Evolutionary conservation across 2,888 invertebrate genomes (phyloP).

Genomic region (Rutpela maculata): DNA sequence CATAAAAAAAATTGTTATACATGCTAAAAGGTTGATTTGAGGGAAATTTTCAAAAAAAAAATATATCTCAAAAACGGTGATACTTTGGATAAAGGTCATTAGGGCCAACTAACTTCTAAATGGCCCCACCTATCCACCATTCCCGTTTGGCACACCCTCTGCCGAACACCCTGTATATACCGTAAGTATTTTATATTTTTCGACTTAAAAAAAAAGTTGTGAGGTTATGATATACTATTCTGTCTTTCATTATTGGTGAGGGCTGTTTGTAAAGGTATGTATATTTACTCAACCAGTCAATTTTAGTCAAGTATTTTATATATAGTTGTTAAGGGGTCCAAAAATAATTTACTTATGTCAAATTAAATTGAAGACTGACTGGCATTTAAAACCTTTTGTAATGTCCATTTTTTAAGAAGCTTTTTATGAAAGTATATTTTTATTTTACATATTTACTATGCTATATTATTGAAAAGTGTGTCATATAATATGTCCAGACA

Average conservation of each 20-base stretch:
- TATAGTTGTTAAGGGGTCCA: slow-evolving; percentile 21
- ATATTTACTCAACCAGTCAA: slow-evolving; percentile 34
- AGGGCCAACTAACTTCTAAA: no score
- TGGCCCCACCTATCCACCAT: no score
- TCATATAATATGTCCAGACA: slow-evolving; percentile 9
- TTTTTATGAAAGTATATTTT: slow-evolving; percentile 27
- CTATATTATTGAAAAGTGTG: slow-evolving; percentile 18
- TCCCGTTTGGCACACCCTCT: no score
- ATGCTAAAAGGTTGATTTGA: no score
- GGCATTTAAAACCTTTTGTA: slow-evolving; percentile 27
- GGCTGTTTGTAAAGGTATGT: slow-evolving; percentile 3
- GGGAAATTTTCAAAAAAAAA: no score
- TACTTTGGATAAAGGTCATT: no score
- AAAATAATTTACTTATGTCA: slow-evolving; percentile 34
- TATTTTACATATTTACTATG: slow-evolving; percentile 18
- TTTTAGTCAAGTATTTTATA: slow-evolving; percentile 27
- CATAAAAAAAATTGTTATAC: no score
- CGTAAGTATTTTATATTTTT: no score
- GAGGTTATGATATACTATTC: neutral
- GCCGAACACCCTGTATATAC: no score
- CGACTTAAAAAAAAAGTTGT: no score
- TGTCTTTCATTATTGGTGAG: neutral
- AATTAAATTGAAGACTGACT: slow-evolving; percentile 37
- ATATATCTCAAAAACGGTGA: no score
- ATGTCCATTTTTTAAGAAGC: slow-evolving; percentile 31